These are phyloP conservation scores for Spongilla lacustris DNA, from an alignment of 37 sponge, comb jelly and placozoan species.

Conservation along the genomic window DNA sequence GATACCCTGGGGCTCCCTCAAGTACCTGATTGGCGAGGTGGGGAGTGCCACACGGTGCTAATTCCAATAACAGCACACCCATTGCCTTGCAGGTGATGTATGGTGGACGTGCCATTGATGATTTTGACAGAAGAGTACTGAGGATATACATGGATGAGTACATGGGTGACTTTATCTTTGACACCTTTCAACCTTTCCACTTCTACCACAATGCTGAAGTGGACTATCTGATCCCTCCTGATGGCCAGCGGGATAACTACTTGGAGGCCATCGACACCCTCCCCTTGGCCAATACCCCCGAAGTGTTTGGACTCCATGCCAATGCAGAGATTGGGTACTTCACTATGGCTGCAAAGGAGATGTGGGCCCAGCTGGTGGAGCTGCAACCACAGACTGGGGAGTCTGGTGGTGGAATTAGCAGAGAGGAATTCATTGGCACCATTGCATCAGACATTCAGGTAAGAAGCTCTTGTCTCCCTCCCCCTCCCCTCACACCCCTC, in stretches of 20 bases:
- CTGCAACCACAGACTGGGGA: slow-evolving; percentile 98
- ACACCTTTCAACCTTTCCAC: slow-evolving; percentile 99
- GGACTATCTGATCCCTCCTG: slow-evolving; percentile 91
- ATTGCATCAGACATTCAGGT: slow-evolving; percentile 97
- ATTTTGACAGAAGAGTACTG: slow-evolving; percentile 95
- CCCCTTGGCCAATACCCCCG: slow-evolving; percentile 96
- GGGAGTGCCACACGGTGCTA: background rate
- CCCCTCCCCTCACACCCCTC: background rate
- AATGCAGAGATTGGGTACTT: slow-evolving; percentile 99
- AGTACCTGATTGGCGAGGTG: slow-evolving; percentile 99
- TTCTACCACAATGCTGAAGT: slow-evolving; percentile 89
- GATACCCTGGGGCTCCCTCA: slow-evolving; percentile 99
- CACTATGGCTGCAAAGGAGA: slow-evolving; percentile 91
- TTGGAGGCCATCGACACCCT: slow-evolving; percentile 89
- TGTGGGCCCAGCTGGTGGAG: slow-evolving; percentile 95
- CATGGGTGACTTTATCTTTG: slow-evolving; percentile 99
- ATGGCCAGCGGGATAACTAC: slow-evolving; percentile 82
- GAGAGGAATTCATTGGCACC: slow-evolving; percentile 94
- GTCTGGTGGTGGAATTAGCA: slow-evolving; percentile 80
- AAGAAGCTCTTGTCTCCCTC: background rate
- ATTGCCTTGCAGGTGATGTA: slow-evolving; percentile 88
- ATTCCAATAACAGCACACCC: slow-evolving; percentile 10
- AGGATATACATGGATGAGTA: slow-evolving; percentile 99
- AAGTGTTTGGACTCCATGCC: slow-evolving; percentile 98
- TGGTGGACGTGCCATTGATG: slow-evolving; percentile 98